phyloP scores from a whole-genome alignment of 1,140 invertebrate genomes.

The Pogonus chalceus region DNA sequence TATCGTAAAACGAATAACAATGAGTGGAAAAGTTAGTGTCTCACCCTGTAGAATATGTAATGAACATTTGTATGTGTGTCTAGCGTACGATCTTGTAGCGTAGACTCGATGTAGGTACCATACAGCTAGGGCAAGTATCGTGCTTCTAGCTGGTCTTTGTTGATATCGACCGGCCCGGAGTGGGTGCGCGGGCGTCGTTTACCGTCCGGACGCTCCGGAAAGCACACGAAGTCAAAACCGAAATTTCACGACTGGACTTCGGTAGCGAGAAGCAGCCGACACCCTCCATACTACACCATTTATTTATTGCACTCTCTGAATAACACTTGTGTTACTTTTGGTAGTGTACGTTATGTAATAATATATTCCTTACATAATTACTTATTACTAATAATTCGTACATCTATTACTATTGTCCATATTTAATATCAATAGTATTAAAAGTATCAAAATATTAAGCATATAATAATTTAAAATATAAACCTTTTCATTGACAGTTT shows the following conservation, averaged over 20 bases:
- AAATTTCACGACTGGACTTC: background rate
- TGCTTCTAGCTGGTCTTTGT: too few relatives aligned
- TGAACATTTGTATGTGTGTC: too few relatives aligned
- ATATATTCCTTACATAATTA: constrained; percentile 40
- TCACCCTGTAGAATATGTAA: too few relatives aligned
- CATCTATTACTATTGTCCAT: constrained; percentile 33
- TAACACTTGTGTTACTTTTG: constrained; percentile 40
- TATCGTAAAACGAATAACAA: too few relatives aligned
- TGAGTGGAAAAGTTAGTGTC: too few relatives aligned
- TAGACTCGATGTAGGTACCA: too few relatives aligned
- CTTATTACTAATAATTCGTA: constrained; percentile 36
- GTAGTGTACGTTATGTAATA: constrained; percentile 41
- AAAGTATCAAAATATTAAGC: constrained; percentile 31
- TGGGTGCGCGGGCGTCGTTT: background rate
- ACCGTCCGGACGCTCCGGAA: background rate
- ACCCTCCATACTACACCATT: constrained; percentile 36
- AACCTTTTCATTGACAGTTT: constrained; percentile 6
- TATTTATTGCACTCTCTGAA: constrained; percentile 40
- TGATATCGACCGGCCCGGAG: background rate
- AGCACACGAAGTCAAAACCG: background rate
- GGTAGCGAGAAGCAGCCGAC: constrained; percentile 27
- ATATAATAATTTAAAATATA: constrained; percentile 8
- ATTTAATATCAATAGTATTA: constrained; percentile 34
- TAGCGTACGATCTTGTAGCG: too few relatives aligned
- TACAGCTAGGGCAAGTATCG: too few relatives aligned